phyloP scores from a whole-genome alignment of 2,113 vertebrate species.

The Thalassarche chlororhynchos region DNA sequence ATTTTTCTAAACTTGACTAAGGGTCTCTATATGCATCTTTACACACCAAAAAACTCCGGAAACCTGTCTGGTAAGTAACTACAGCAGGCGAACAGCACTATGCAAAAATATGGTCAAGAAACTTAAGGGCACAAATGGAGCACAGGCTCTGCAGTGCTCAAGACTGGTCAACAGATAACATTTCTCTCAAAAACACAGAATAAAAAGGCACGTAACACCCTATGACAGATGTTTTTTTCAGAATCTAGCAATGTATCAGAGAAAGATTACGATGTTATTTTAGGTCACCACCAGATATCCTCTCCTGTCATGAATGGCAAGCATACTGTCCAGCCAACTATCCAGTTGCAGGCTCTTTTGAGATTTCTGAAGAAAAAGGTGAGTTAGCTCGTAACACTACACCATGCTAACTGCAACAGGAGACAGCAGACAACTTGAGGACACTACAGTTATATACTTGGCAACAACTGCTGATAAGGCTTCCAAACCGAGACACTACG shows the following conservation, averaged over 20 bases:
- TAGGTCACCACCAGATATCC: neutral
- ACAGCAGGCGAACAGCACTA: neutral
- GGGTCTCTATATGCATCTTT: neutral
- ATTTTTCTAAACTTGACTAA: neutral
- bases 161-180: neutral
- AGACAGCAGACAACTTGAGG: neutral
- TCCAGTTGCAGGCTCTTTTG: neutral
- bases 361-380: neutral
- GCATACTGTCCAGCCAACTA: neutral
- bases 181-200: neutral
- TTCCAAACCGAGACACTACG: neutral
- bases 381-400: neutral
- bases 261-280: neutral
- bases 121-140: neutral
- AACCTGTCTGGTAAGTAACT: neutral
- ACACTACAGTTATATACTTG: neutral
- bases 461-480: neutral
- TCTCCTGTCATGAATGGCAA: neutral
- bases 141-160: neutral
- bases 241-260: neutral
- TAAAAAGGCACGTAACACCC: neutral
- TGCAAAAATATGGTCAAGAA: neutral
- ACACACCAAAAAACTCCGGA: neutral
- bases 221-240: neutral
- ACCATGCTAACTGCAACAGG: accelerated